A percentile compares a stretch with the other conserved stretches of the same genome.
phyloP scores from a whole-genome alignment of 2,113 vertebrate species.

The Speoplatyrhinus poulsoni region DNA sequence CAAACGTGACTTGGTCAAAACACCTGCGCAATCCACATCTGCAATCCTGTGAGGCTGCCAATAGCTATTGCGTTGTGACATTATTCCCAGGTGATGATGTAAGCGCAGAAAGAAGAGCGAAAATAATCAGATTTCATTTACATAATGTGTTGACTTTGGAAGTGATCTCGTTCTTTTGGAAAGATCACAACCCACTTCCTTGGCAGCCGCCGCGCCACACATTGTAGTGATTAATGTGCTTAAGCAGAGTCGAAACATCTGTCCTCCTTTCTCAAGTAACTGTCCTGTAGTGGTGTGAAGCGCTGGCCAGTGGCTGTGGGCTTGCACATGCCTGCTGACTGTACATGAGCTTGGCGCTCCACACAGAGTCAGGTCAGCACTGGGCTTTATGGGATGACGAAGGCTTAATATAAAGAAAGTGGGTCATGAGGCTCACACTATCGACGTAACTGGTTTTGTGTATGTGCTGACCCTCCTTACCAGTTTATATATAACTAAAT shows the following conservation, averaged over 20 bases:
- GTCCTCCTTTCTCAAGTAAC: conserved; percentile 51
- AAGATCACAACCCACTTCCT: conserved; percentile 40
- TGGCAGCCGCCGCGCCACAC: conserved; percentile 62
- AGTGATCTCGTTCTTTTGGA: conserved; percentile 51
- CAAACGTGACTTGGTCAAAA: conserved; percentile 1
- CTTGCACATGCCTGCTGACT: conserved; percentile 12
- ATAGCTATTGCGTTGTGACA: conserved; percentile 31
- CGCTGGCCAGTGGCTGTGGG: neutral
- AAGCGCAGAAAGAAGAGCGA: conserved; percentile 58
- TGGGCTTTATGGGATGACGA: neutral
- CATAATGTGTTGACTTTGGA: conserved; percentile 77
- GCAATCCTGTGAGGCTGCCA: conserved; percentile 38
- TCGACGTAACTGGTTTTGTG: too few species aligned
- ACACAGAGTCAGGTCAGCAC: conserved; percentile 39
- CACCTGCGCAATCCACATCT: conserved; percentile 36
- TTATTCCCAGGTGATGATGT: conserved; percentile 70
- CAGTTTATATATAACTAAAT: too few species aligned
- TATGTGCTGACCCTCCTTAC: too few species aligned
- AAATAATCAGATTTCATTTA: conserved; percentile 68
- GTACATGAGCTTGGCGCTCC: conserved; percentile 17
- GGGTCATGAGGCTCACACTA: too few species aligned
- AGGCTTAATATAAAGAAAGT: too few species aligned
- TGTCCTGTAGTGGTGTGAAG: conserved; percentile 23
- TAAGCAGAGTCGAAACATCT: conserved; percentile 64
- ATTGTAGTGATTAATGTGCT: conserved; percentile 69